Evolutionary conservation across 2,113 vertebrate species (phyloP), one percentile per base, ranked within the genome.

Genomic region (Orthochromis malagaraziensis): DNA sequence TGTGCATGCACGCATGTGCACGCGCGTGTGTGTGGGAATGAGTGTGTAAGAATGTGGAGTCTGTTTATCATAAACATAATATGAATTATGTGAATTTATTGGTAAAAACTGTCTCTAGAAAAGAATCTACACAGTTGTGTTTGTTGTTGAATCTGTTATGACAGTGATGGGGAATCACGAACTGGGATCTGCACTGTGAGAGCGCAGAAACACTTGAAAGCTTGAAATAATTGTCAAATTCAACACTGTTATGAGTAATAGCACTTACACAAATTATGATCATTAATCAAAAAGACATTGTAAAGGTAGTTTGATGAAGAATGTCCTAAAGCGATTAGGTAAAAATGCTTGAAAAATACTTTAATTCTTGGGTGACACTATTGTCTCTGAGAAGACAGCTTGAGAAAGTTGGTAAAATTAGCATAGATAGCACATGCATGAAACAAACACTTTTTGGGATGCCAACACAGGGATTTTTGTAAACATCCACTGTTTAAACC

Each of bases 211-310:
- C 79, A 58, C 31, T 24, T 12, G 14, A 89, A 58, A 90, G 81
- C 90, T 79, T 87, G 55, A 82, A 85, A 51, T 83, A 82, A 75
- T 35, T 33, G 24, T 89, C 60, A 86, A 21, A 73, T 85, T 24
- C 13, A 80, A 45, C 68, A 55, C 5, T 24, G 60, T 84, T 82
- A 42, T 83, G 83, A 90, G 24, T 47, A 84, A 45, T 87, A 51
- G 82, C 29, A 42, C 81, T 79, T 24, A 33, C 51, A 77, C 49
- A 87, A 88, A 91, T 91, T 19, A 42, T 8, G 17, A 42, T 63
- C 84, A 19, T 90, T 90, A 82, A 91, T 89, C 86, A 90, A 40
- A n/a, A 1, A 26, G 84, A 88, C 35, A 3, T 65, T 63, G 65
- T 7, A 47, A 49, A 65, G 49, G 65, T 6, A 1, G 5, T 51